A percentile compares a stretch with the other conserved stretches of the same genome.
Evolutionary conservation across 2,113 vertebrate genomes (phyloP).

Genomic region (Psettodes erumei): DNA sequence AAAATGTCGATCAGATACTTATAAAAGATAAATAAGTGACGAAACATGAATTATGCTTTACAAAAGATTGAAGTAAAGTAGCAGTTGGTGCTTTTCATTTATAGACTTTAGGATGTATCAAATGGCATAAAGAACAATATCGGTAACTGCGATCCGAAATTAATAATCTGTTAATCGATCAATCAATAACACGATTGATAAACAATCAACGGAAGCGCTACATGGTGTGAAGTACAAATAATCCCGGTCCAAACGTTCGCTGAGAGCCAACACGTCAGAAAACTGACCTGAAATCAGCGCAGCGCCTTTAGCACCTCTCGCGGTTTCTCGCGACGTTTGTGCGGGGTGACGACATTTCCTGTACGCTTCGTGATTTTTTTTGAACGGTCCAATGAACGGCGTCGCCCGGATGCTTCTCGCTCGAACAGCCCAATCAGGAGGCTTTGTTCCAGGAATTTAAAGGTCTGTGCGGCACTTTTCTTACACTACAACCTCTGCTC

Average conservation of each 20-base stretch:
- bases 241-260: rapidly evolving
- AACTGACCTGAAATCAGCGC: slow-evolving; percentile 18
- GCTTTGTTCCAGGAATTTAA: slow-evolving; percentile 87
- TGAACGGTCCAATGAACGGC: slow-evolving; percentile 85
- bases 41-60: not conserved
- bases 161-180: no score
- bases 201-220: no score
- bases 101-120: not conserved
- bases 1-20: not conserved
- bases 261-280: rapidly evolving
- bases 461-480: slow-evolving; percentile 79
- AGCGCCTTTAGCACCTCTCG: no score
- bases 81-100: not conserved
- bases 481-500: not conserved
- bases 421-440: slow-evolving; percentile 91
- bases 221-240: no score
- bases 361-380: slow-evolving; percentile 80
- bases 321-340: slow-evolving; percentile 75
- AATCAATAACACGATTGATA: no score
- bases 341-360: slow-evolving; percentile 25
- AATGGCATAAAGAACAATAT: no score
- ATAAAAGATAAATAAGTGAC: not conserved
- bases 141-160: no score
- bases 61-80: not conserved
- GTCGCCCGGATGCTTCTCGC: slow-evolving; percentile 76